Conservation (phyloP, 2,888 invertebrate genomes). For the Ryuthela nishihirai region DNA sequence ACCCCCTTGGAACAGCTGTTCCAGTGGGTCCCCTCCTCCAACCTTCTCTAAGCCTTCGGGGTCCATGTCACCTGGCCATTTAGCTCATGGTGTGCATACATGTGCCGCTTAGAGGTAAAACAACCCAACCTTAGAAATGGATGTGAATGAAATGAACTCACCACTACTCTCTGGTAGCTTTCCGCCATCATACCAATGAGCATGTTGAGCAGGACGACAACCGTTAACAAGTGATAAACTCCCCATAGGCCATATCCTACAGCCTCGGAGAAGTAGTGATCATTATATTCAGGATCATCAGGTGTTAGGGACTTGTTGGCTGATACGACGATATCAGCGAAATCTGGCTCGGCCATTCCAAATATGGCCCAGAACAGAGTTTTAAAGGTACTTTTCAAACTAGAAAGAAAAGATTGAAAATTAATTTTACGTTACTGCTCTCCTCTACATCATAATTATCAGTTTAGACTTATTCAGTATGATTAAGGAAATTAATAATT, state of each 20-base stretch:
- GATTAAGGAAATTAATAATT: too few relatives aligned
- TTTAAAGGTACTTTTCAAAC: constrained; percentile 59
- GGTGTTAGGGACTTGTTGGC: constrained; percentile 56
- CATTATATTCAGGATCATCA: neutral
- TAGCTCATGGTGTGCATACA: too few relatives aligned
- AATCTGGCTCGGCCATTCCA: constrained; percentile 63
- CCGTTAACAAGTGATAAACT: constrained; percentile 65
- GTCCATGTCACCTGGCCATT: too few relatives aligned
- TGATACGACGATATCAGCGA: constrained; percentile 61
- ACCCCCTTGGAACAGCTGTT: too few relatives aligned
- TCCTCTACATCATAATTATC: too few relatives aligned
- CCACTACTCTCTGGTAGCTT: constrained; percentile 64
- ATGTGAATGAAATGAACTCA: constrained; percentile 5
- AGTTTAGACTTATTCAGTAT: too few relatives aligned
- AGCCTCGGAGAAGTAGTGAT: constrained; percentile 61
- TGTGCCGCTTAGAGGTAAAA: too few relatives aligned
- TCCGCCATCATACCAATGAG: constrained; percentile 70
- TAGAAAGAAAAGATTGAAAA: constrained; percentile 38
- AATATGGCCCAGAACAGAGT: constrained; percentile 68
- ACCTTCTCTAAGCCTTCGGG: too few relatives aligned
- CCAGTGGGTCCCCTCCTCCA: too few relatives aligned
- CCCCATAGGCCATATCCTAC: constrained; percentile 62
- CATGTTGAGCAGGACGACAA: constrained; percentile 72
- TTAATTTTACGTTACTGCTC: neutral
- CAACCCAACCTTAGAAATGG: neutral